Percentiles rank a stretch among this genome's conserved stretches.
Evolutionary conservation across 1,140 invertebrate species (phyloP).

Genomic region (Bicyclus anynana): DNA sequence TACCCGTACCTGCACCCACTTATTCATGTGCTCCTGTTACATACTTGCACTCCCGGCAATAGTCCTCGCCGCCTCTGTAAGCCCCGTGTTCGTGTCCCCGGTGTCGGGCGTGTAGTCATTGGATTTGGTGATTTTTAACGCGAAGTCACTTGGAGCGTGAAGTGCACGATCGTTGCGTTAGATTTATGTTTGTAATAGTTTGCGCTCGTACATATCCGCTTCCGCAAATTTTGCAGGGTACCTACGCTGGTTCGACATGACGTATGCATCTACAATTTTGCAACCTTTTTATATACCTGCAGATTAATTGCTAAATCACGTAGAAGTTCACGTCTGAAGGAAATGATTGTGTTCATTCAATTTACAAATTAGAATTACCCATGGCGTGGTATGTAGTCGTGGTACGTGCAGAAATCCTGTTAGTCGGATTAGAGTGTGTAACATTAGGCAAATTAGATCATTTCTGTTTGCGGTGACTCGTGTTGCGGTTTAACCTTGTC

Average conservation of each 20-base stretch:
- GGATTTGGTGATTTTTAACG: not conserved
- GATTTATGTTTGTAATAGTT: not conserved
- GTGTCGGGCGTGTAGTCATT: not conserved
- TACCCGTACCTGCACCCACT: slow-evolving; percentile 48
- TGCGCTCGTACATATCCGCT: not conserved
- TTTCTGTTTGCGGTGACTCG: slow-evolving; percentile 4
- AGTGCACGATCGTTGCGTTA: not conserved
- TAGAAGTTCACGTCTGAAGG: no score
- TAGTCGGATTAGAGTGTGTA: slow-evolving; percentile 15
- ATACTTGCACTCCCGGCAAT: slow-evolving; percentile 38
- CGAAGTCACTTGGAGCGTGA: not conserved
- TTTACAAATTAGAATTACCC: no score
- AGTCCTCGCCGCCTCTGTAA: slow-evolving; percentile 28
- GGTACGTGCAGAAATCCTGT: slow-evolving; percentile 12
- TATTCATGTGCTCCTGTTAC: slow-evolving; percentile 51
- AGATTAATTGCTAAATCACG: no score
- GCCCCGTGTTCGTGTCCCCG: not conserved
- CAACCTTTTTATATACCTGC: no score
- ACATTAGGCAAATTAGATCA: slow-evolving; percentile 11
- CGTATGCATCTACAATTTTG: no score
- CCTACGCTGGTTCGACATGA: no score
- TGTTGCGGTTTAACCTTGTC: not conserved
- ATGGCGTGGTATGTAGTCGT: not conserved
- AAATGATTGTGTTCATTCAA: not conserved
- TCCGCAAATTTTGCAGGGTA: not conserved